These are phyloP conservation scores for Smithornis capensis DNA, from an alignment of 2,113 vertebrate species.

Conservation along the genomic window DNA sequence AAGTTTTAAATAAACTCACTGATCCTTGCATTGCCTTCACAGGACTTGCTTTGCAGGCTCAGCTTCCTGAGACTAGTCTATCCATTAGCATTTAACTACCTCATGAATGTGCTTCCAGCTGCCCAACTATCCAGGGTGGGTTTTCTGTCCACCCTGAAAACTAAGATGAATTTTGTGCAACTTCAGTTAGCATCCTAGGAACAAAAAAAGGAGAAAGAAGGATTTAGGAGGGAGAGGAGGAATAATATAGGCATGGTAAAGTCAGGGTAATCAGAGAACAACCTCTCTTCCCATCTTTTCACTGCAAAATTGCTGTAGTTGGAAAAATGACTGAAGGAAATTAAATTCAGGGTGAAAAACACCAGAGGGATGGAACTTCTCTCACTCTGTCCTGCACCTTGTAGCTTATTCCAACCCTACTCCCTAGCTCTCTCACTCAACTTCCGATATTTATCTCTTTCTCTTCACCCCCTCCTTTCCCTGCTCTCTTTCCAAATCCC, in stretches of 20 bases:
- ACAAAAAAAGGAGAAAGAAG: neutral
- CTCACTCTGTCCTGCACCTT: neutral
- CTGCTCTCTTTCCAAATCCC: neutral
- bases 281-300: neutral
- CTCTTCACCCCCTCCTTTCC: neutral
- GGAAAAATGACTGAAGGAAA: neutral
- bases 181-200: neutral
- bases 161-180: neutral
- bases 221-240: neutral
- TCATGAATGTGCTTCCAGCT: neutral
- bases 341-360: neutral
- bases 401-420: neutral
- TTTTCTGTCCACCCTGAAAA: neutral
- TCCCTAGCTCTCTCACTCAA: neutral
- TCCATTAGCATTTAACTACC: neutral
- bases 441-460: neutral
- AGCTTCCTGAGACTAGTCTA: neutral
- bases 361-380: neutral
- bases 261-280: neutral
- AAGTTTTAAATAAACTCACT: neutral
- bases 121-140: neutral
- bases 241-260: neutral
- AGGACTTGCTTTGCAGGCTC: neutral
- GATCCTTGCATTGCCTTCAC: neutral
- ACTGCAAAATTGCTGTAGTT: neutral